Percentiles rank a stretch among this genome's conserved stretches.
Conservation (phyloP, 2,113 vertebrate species). For the Etia nguti region DNA sequence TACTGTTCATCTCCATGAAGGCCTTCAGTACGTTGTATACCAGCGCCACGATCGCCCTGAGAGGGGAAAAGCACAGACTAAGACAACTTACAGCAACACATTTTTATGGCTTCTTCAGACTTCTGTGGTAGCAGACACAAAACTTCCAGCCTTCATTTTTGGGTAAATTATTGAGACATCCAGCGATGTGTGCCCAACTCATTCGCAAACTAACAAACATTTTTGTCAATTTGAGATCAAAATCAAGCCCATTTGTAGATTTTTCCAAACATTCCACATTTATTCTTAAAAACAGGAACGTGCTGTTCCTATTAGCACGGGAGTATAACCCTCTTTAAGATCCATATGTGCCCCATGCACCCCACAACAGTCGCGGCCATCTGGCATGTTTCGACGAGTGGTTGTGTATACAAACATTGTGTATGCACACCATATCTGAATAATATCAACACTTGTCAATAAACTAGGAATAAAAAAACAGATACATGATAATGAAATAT, state of each 20-base stretch:
- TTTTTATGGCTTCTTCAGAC: not conserved
- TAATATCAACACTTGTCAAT: not conserved
- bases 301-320: not conserved
- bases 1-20: constrained; percentile 99
- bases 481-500: accelerated
- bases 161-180: not conserved
- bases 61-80: not conserved
- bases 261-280: not conserved
- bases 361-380: not conserved
- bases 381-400: not conserved
- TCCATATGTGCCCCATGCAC: not conserved
- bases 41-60: constrained; percentile 96
- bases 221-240: accelerated
- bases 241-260: not conserved
- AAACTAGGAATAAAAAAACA: not conserved
- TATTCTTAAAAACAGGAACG: not conserved
- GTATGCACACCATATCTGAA: not conserved
- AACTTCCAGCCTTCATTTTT: not conserved
- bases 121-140: not conserved
- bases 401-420: not conserved
- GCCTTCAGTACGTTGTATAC: constrained; percentile 99
- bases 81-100: accelerated
- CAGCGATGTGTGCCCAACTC: not conserved
- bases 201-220: not conserved
- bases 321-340: not conserved